phyloP scores from a whole-genome alignment of 1,140 invertebrate species.

The Bathynomus jamesi region DNA sequence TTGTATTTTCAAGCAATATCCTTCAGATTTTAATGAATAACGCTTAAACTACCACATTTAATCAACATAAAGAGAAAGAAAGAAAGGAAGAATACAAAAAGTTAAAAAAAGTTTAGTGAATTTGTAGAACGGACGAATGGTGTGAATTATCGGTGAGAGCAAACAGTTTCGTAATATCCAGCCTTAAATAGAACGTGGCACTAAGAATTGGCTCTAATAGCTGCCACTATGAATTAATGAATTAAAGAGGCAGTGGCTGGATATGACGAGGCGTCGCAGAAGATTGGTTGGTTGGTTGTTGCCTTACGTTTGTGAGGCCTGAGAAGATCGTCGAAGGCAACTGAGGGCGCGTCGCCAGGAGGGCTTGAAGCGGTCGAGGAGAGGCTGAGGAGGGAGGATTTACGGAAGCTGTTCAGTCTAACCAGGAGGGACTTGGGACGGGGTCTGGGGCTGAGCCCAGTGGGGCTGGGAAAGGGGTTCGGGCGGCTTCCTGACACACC shows the following conservation, averaged over 20 bases:
- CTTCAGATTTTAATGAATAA: too few relatives aligned
- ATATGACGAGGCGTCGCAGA: not conserved
- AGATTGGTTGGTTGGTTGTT: not conserved
- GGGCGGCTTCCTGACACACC: constrained; percentile 10
- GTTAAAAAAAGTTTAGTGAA: too few relatives aligned
- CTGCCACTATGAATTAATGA: too few relatives aligned
- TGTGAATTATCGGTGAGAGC: too few relatives aligned
- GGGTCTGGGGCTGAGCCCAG: constrained; percentile 30
- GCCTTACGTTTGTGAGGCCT: constrained; percentile 50
- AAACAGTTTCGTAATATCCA: not conserved
- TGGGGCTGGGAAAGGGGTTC: constrained; percentile 24
- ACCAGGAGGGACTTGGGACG: constrained; percentile 55
- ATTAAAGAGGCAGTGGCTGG: too few relatives aligned
- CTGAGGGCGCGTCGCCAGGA: constrained; percentile 49
- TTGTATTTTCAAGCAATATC: too few relatives aligned
- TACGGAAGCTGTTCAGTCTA: constrained; percentile 63
- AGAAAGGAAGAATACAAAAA: too few relatives aligned
- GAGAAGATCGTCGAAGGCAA: constrained; percentile 73
- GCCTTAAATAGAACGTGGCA: too few relatives aligned
- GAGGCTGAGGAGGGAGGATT: constrained; percentile 65
- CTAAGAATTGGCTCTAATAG: too few relatives aligned
- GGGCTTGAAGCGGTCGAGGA: constrained; percentile 43
- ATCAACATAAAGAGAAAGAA: too few relatives aligned
- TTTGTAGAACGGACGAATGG: too few relatives aligned
- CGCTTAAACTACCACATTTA: too few relatives aligned